A percentile compares a stretch with the other conserved stretches of the same genome.
Conservation (phyloP, 2,113 vertebrate genomes). For the Pseudolaguvia tuberculata region DNA sequence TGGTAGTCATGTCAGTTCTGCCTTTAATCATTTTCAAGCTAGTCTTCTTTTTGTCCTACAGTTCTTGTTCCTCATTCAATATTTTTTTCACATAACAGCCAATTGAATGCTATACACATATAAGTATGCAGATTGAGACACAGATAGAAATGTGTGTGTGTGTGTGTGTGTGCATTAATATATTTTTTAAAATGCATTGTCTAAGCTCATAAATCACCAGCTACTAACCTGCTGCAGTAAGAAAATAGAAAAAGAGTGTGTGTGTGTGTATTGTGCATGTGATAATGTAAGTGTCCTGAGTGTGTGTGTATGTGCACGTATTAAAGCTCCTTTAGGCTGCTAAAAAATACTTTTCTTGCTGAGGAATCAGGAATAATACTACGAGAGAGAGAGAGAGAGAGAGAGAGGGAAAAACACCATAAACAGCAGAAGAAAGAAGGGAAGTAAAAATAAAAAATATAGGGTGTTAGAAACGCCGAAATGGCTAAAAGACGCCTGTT, state of each 20-base stretch:
- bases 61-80: too few species aligned
- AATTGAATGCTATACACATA: neutral
- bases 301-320: neutral
- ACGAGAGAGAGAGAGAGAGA: conserved; percentile 5
- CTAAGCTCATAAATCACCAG: conserved; percentile 4
- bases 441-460: neutral
- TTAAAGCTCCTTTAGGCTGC: conserved; percentile 22
- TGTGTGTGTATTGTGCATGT: neutral
- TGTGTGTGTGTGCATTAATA: neutral
- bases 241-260: neutral
- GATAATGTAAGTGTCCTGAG: neutral
- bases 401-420: neutral
- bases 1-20: too few species aligned
- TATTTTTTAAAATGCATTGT: conserved; percentile 2
- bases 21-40: too few species aligned
- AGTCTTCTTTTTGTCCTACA: too few species aligned
- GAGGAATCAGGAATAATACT: conserved; percentile 18
- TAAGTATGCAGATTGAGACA: neutral
- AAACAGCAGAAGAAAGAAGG: conserved; percentile 5
- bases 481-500: neutral
- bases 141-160: neutral
- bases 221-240: conserved; percentile 10
- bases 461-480: neutral
- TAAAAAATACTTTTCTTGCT: conserved; percentile 5
- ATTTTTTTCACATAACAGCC: too few species aligned